Evolutionary conservation across 1,140 invertebrate species (phyloP), one percentile per base, ranked within the genome.

Genomic region (Psix sp.): DNA sequence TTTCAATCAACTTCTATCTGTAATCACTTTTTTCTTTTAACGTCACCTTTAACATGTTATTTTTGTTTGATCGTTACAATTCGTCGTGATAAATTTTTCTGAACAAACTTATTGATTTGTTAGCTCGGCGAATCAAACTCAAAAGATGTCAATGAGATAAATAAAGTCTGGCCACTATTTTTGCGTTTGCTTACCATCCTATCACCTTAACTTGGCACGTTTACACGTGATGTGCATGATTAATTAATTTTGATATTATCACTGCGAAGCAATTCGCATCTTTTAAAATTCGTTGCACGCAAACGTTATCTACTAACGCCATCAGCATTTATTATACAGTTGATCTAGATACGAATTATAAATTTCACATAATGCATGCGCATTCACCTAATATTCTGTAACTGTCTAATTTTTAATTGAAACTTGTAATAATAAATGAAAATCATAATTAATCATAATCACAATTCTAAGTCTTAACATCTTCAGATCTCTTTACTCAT

Each of bases 231-330:
- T 66, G 73, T 49, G 66, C 73, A 76, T 76, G 62, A 71, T 60
- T 76, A 76, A 76, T 76, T 76, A 76, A 76, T 65, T 74, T 72
- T 62, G 67, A 62, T 68, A 76, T 45, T 75, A 74, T 72, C 66
- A 56, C 21, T 43, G 31, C 16, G 54, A 13, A 60, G 60, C 62
- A 71, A 71, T 76, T 76, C 73, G 73, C 46, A 75, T 75, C 73
- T 59, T 75, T 75, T 70, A 42, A 71, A 75, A 75, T 75, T 70
- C 66, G 66, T 39, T 51, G 73, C 73, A 71, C 66, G 66, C 60
- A 60, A 71, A 39, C 60, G 60, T 60, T 75, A 75, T 71, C 73
- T 56, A 17, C 54, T 66, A 70, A 20, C 73, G 65, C 59, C 46
- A 75, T 75, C 65, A 54, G 43, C 57, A 38, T 76, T 77, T 63